These are phyloP conservation scores for Luperina testacea DNA, from an alignment of 2,888 invertebrate genomes.

Conservation along the genomic window DNA sequence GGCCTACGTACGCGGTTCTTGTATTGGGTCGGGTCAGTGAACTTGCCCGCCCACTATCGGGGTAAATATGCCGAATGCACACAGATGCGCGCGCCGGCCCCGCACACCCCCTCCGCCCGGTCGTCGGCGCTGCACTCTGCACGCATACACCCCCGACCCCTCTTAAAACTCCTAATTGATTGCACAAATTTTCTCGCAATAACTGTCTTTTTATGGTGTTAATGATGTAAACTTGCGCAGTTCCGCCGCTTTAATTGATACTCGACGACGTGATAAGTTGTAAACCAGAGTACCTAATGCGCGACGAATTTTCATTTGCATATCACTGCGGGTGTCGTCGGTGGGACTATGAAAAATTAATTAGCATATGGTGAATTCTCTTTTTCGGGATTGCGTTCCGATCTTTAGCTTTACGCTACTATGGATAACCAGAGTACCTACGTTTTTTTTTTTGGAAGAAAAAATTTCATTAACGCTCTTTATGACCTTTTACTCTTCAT, in stretches of 20 bases:
- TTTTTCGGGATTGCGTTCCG: constrained; percentile 71
- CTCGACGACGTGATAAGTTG: constrained; percentile 79
- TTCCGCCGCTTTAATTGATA: constrained; percentile 87
- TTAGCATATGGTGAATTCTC: constrained; percentile 76
- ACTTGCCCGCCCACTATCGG: constrained; percentile 89
- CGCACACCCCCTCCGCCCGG: constrained; percentile 74
- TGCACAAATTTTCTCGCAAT: constrained; percentile 90
- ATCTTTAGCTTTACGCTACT: constrained; percentile 48
- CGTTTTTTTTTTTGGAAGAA: constrained; percentile 1
- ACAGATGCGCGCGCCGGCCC: constrained; percentile 89
- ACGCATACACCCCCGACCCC: constrained; percentile 84
- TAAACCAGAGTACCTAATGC: constrained; percentile 75
- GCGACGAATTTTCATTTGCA: constrained; percentile 77
- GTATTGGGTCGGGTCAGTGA: constrained; percentile 90
- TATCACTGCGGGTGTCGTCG: constrained; percentile 76
- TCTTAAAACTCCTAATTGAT: constrained; percentile 90
- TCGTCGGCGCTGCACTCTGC: constrained; percentile 84
- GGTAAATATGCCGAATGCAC: constrained; percentile 91
- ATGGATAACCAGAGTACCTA: constrained; percentile 28
- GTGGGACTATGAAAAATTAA: constrained; percentile 82
- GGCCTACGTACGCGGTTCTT: constrained; percentile 88
- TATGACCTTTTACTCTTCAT: constrained; percentile 27
- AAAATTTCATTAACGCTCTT: constrained; percentile 35
- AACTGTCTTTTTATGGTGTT: constrained; percentile 90
- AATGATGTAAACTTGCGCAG: constrained; percentile 89